Conservation (phyloP, 2,113 vertebrate species). For the Glaucidium brasilianum region DNA sequence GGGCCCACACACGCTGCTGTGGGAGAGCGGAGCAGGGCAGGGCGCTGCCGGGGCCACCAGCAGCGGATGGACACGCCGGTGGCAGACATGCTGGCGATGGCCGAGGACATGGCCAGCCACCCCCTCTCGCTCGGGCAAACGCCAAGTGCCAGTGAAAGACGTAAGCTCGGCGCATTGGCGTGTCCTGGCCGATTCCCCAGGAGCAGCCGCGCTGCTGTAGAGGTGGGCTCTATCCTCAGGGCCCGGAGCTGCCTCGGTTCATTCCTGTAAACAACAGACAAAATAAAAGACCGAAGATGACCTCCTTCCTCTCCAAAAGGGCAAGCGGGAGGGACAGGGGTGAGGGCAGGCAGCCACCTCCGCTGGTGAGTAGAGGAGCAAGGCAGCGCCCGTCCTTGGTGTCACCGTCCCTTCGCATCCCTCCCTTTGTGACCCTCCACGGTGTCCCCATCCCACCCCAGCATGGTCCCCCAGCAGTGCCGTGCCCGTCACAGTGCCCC, state of each 20-base stretch:
- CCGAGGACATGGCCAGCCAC: neutral
- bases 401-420: neutral
- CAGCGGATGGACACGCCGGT: neutral
- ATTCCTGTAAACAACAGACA: neutral
- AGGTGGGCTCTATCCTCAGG: neutral
- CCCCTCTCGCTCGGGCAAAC: neutral
- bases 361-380: neutral
- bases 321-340: neutral
- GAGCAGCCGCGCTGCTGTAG: neutral
- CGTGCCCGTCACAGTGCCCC: neutral
- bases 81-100: neutral
- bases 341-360: neutral
- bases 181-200: neutral
- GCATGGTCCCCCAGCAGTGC: neutral
- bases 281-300: neutral
- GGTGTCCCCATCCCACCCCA: neutral
- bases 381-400: neutral
- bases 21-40: neutral
- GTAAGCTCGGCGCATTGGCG: fast-evolving
- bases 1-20: neutral
- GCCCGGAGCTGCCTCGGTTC: neutral
- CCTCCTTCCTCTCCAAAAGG: neutral
- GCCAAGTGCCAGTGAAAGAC: neutral
- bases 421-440: neutral
- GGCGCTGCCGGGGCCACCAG: neutral